Base-by-base conservation (phyloP, 2,888 invertebrate genomes). In the Cotesia congregata region DNA sequence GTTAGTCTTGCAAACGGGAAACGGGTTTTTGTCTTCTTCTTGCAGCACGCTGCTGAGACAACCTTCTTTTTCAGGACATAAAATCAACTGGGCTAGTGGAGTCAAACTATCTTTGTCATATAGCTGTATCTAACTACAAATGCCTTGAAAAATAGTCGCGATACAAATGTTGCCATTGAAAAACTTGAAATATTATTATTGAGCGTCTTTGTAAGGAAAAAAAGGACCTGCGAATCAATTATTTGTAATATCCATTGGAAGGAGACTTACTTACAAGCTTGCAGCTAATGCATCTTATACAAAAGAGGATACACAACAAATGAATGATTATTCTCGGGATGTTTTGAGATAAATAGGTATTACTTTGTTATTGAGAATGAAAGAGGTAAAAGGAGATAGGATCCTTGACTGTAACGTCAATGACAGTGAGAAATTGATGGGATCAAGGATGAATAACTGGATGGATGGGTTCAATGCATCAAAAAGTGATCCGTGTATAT, bases 1-100 rank as follows among this genome's bases (percentile, higher is more conserved):
- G 76, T 76, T 76, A 76, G 76, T 76, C 76, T 72, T 71, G 76
- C 59, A 67, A 72, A 72, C 67, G 67, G 60, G 72, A 72, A 76
- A 76, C 72, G 72, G 67, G 76, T 72, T 76, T 72, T 67, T 62
- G 72, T 65, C 50, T 72, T 62, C 72, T 72, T 40, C 64, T 65
- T 41, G 64, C 65, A 30, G 30, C 30, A 30, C 30, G 64, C 64
- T 64, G 40, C 39, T 17, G 41, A 41, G 59, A 30, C 59, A 59
- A 50, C 15, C 38, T 71, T 65, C 64, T 71, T 71, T 75, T 75
- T 38, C 39, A 59, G 17, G 7, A 12, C 74, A 20, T 61, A 70
- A 71, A 75, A 75, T 71, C 67, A 75, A 64, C 59, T 67, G 30
- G 15, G 59, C 65, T 71, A 75, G 75, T 67, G 41, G 38, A 71